Conservation (phyloP, 2,888 invertebrate species). For the Oscheius onirici region DNA sequence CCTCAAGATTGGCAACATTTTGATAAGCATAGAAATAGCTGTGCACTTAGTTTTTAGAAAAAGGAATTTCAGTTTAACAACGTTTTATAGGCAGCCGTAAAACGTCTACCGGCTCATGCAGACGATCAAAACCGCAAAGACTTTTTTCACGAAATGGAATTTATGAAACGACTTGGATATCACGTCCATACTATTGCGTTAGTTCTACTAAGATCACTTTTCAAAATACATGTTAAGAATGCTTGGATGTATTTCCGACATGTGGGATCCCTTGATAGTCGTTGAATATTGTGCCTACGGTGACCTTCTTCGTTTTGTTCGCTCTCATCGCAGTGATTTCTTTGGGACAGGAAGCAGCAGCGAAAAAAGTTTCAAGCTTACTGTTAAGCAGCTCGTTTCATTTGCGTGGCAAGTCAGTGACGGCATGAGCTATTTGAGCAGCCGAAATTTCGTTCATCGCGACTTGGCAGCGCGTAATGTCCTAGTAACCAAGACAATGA, state of each 20-base stretch:
- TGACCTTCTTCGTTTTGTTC: conserved; percentile 57
- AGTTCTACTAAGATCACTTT: neutral
- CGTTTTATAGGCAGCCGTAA: conserved; percentile 50
- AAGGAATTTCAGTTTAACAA: neutral
- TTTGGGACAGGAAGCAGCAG: neutral
- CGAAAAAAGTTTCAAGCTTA: conserved; percentile 39
- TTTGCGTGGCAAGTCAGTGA: conserved; percentile 63
- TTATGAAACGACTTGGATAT: conserved; percentile 63
- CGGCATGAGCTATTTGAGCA: conserved; percentile 60
- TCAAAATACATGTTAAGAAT: conserved; percentile 38
- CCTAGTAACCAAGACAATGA: conserved; percentile 53
- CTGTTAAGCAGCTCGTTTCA: conserved; percentile 60
- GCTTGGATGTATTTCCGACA: conserved; percentile 60
- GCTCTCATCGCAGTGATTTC: conserved; percentile 43
- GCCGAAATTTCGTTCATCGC: conserved; percentile 60
- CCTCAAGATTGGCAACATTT: neutral
- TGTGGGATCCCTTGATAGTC: conserved; percentile 57
- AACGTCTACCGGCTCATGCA: conserved; percentile 61
- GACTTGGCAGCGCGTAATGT: conserved; percentile 62
- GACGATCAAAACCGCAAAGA: conserved; percentile 56
- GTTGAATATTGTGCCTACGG: conserved; percentile 60
- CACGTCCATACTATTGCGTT: conserved; percentile 55
- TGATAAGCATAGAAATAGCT: neutral
- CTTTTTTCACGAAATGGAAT: conserved; percentile 63
- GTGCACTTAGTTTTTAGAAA: neutral